Evolutionary conservation across 2,888 invertebrate species (phyloP).

Genomic region (Synergus umbraculus): DNA sequence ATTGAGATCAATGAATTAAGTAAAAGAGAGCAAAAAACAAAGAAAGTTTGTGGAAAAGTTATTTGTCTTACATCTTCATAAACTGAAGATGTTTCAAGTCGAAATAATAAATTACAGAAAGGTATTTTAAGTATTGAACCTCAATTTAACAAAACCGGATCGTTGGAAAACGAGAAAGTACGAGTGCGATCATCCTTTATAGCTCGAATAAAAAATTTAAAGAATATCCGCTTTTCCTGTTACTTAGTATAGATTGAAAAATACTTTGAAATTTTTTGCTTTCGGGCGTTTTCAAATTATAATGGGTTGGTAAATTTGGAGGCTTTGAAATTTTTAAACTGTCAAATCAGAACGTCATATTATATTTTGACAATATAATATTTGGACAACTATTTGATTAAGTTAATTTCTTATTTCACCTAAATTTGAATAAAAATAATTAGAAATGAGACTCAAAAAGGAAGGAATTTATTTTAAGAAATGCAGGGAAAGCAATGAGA

Average conservation of each 20-base stretch:
- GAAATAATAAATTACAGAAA: neutral
- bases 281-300: too few species aligned
- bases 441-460: neutral
- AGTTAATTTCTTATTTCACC: too few species aligned
- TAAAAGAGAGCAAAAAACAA: neutral
- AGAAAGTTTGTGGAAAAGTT: neutral
- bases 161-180: constrained; percentile 1
- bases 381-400: too few species aligned
- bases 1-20: too few species aligned
- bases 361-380: too few species aligned
- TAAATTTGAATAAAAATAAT: too few species aligned
- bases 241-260: neutral
- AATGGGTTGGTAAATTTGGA: too few species aligned
- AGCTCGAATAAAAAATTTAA: neutral
- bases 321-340: too few species aligned
- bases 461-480: neutral
- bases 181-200: neutral
- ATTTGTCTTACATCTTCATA: neutral
- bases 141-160: neutral
- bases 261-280: too few species aligned
- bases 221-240: too few species aligned
- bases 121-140: neutral
- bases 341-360: too few species aligned
- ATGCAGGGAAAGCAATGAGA: neutral
- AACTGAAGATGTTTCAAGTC: neutral